Base-by-base conservation (phyloP, 2,888 invertebrate species). In the Hydraecia micacea region DNA sequence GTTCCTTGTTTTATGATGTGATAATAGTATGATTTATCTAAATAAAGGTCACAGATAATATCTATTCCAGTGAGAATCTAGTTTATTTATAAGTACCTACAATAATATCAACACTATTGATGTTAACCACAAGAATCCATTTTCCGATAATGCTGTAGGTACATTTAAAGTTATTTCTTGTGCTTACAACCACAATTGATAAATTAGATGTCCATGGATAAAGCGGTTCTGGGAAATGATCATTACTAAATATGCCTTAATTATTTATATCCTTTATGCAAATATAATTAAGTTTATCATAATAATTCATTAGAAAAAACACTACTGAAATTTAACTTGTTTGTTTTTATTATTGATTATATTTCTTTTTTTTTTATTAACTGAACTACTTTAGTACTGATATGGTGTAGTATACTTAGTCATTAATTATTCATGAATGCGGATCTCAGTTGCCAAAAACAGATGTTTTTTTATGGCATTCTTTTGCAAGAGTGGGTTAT, bases 401-500 rank as follows among this genome's bases (percentile, higher is more conserved):
- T 36, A 65, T 46, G 46, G 49, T 52, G 1, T 71, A 15, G 7
- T 46, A 15, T 55, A 9, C 42, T 21, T 49, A 58, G 42, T 66
- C n/a, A 60, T 71, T 68, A 72, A 42, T 52, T 58, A 49, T 58
- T 72, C 46, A 80, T 66, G 69, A 80, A 81, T 81, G 77, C 75
- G 77, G 84, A 85, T 78, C 65, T 77, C 39, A 28, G 32, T 77
- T 46, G 66, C 62, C 58, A 73, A 85, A 83, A 71, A 60, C 39
- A 65, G 5, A 28, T 49, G 63, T 63, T 71, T 83, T 70, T 75
- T 9, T 69, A 60, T 32, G 32, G 67, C 18, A 76, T 81, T 84
- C 58, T 66, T 81, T 7, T 21, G 39, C 39, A n/a, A 58, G 55
- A 76, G 55, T 66, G 42, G 79, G 52, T 72, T 78, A 69, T 83